These are phyloP conservation scores for Mormyrops boulengeri DNA, from an alignment of 2,797 vertebrate species.

Conservation along the genomic window DNA sequence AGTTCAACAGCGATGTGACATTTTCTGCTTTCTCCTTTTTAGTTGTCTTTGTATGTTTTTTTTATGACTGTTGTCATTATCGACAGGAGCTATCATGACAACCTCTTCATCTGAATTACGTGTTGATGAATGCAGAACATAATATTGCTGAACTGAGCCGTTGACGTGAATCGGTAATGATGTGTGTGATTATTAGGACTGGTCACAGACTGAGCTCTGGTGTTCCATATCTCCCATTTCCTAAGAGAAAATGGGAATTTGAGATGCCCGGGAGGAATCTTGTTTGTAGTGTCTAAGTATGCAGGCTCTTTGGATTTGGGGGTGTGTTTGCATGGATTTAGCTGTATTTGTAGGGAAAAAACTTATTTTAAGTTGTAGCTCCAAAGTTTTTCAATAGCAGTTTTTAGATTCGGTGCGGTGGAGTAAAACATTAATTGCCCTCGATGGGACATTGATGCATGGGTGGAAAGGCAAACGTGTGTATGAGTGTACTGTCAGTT, in stretches of 20 bases:
- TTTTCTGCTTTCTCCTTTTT: not conserved
- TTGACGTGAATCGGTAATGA: not conserved
- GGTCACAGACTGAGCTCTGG: not conserved
- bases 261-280: not conserved
- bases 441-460: not conserved
- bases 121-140: not conserved
- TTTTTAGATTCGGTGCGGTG: not conserved
- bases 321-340: not conserved
- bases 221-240: not conserved
- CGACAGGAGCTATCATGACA: not conserved
- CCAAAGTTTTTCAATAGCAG: not conserved
- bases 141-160: not conserved
- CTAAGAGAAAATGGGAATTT: not conserved
- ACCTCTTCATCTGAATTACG: not conserved
- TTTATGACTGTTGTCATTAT: too few species aligned
- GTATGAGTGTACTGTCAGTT: not conserved
- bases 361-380: not conserved
- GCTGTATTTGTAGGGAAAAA: not conserved
- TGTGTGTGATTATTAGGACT: not conserved
- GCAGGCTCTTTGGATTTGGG: not conserved
- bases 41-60: not conserved
- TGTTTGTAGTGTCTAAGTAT: not conserved
- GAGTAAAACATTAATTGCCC: not conserved
- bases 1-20: not conserved
- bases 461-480: not conserved